A percentile compares a stretch with the other conserved stretches of the same genome.
These are phyloP conservation scores for Cygnus atratus DNA, from an alignment of 2,113 vertebrate genomes.

Conservation along the genomic window DNA sequence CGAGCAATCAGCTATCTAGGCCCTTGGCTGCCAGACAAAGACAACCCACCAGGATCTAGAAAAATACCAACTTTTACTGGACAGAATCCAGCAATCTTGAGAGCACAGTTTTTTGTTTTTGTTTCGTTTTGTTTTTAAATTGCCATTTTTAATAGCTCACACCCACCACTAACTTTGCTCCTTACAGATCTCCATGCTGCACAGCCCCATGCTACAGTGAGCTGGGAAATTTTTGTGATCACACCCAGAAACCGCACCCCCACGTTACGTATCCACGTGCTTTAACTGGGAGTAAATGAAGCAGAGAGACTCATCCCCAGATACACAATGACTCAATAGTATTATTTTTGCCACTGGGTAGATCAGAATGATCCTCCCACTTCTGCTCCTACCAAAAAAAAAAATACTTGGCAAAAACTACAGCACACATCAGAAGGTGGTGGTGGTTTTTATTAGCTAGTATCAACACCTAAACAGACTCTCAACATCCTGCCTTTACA, in stretches of 20 bases:
- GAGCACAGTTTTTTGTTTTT: background rate
- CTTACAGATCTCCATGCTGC: background rate
- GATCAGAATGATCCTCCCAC: background rate
- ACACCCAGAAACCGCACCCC: constrained; percentile 28
- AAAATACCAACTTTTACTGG: background rate
- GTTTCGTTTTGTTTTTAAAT: background rate
- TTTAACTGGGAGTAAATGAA: constrained; percentile 13
- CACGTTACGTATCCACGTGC: background rate
- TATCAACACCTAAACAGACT: background rate
- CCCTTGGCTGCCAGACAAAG: background rate
- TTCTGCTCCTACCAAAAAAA: constrained; percentile 10
- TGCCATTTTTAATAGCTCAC: background rate
- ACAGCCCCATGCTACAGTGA: background rate
- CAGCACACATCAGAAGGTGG: background rate
- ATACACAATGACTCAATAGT: background rate
- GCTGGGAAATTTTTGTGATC: background rate
- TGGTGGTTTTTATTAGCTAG: background rate
- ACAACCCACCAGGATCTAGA: background rate
- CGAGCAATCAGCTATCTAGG: background rate
- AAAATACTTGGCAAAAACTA: background rate
- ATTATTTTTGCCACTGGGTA: constrained; percentile 4
- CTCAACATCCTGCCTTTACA: background rate
- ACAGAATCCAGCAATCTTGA: background rate
- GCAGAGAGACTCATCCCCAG: background rate
- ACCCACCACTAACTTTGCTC: background rate